A percentile compares a stretch with the other conserved stretches of the same genome.
phyloP scores from a whole-genome alignment of 2,797 vertebrate genomes.

The Anguilla pacifica region DNA sequence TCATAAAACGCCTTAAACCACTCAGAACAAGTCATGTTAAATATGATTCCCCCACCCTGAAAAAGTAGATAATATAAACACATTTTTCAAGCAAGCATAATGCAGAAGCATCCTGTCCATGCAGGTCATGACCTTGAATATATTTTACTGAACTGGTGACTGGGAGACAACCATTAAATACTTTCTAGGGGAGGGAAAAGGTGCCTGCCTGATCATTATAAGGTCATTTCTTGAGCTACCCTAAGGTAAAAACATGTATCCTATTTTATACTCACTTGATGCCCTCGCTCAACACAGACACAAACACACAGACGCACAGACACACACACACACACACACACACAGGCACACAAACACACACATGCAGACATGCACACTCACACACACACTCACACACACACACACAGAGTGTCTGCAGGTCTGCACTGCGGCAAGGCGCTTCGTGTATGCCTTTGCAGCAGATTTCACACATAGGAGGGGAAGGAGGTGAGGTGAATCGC shows the following conservation, averaged over 20 bases:
- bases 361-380: background rate
- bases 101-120: background rate
- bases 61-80: background rate
- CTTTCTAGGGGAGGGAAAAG: background rate
- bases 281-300: background rate
- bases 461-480: background rate
- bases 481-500: background rate
- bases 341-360: background rate
- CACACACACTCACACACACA: background rate
- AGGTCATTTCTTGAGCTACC: background rate
- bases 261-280: background rate
- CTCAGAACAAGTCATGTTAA: background rate
- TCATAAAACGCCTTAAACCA: background rate
- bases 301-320: background rate
- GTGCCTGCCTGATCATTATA: background rate
- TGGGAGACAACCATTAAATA: background rate
- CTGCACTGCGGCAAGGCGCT: slow-evolving; percentile 10
- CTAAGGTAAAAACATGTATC: background rate
- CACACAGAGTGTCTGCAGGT: background rate
- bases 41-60: background rate
- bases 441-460: background rate
- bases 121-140: background rate
- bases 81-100: background rate
- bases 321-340: background rate
- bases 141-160: background rate